Evolutionary conservation across 2,797 vertebrate species (phyloP).

Genomic region (Molossus molossus): DNA sequence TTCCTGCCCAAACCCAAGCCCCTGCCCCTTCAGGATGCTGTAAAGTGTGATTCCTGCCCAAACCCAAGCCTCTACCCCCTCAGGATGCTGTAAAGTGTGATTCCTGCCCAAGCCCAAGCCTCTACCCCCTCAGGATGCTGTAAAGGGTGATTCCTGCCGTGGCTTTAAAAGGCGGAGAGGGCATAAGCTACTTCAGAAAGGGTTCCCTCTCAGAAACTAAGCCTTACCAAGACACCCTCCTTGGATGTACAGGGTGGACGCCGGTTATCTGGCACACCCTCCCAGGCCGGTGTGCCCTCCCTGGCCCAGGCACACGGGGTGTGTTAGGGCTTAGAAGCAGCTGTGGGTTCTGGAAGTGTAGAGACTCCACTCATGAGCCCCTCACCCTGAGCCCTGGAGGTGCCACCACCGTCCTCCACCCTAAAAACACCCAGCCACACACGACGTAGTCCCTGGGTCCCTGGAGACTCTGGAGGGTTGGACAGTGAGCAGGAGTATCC

Average conservation of each 20-base stretch:
- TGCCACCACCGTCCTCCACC: too few species aligned
- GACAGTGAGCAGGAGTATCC: neutral
- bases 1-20: neutral
- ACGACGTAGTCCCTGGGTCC: neutral
- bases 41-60: neutral
- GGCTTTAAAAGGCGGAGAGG: neutral
- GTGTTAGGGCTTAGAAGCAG: neutral
- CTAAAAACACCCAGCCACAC: neutral
- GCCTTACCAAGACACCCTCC: neutral
- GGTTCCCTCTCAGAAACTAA: neutral
- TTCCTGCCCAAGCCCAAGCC: neutral
- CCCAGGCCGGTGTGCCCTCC: accelerated
- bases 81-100: neutral
- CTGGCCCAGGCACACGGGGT: accelerated
- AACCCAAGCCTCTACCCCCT: neutral
- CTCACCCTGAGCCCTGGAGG: neutral
- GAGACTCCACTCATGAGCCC: accelerated
- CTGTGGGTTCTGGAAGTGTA: neutral
- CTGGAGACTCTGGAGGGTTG: neutral
- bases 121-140: neutral
- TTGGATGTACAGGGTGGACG: neutral
- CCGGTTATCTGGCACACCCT: neutral
- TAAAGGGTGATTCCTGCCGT: neutral
- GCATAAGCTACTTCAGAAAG: neutral
- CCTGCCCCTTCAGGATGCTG: neutral